Conservation (phyloP, 2,888 invertebrate genomes). For the Drosophila nr. perissopoda region DNA sequence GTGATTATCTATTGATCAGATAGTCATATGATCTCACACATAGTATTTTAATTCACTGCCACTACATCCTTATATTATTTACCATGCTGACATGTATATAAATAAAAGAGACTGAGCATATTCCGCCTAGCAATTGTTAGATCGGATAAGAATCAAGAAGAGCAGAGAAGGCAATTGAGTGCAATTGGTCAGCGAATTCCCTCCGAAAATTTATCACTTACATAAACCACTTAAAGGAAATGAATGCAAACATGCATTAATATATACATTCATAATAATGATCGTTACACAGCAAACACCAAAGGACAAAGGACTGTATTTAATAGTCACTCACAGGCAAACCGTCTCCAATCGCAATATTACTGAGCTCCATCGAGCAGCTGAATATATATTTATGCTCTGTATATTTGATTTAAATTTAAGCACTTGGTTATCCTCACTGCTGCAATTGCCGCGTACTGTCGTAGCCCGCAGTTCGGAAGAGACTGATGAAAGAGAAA, state of each 20-base stretch:
- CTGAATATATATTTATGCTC: constrained; percentile 9
- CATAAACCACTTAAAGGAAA: constrained; percentile 35
- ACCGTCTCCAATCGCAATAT: constrained; percentile 50
- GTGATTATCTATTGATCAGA: neutral
- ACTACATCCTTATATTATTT: neutral
- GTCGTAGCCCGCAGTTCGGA: constrained; percentile 32
- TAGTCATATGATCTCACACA: constrained; percentile 8
- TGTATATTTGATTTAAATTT: constrained; percentile 28
- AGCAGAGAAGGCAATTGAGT: constrained; percentile 14
- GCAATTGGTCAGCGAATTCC: constrained; percentile 23
- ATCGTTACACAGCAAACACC: neutral
- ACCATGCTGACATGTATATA: neutral
- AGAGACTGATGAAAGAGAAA: constrained; percentile 47
- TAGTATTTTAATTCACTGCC: neutral
- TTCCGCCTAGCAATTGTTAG: constrained; percentile 1
- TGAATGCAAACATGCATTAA: neutral
- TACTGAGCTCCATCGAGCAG: constrained; percentile 60
- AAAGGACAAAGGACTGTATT: neutral
- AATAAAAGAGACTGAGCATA: constrained; percentile 3
- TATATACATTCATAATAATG: neutral
- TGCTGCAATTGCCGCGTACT: constrained; percentile 23
- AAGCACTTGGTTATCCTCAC: constrained; percentile 21
- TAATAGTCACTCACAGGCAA: constrained; percentile 43
- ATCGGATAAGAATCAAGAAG: constrained; percentile 29
- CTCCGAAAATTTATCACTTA: constrained; percentile 39